phyloP scores from a whole-genome alignment of 2,113 vertebrate genomes.

The Nesogale talazaci region DNA sequence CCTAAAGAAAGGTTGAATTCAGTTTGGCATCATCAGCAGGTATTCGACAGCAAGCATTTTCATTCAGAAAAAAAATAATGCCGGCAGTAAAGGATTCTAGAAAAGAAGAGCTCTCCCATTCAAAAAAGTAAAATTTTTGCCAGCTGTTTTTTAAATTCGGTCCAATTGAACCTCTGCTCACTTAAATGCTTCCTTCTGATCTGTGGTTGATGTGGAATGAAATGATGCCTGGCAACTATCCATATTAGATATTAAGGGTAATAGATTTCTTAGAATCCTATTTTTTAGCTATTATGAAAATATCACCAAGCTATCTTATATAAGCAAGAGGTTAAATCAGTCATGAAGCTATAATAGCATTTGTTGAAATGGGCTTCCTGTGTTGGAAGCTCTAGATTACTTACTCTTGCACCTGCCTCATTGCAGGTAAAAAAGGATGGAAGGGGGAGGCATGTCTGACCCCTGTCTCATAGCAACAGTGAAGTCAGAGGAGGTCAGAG shows the following conservation, averaged over 20 bases:
- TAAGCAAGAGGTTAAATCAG: constrained; percentile 75
- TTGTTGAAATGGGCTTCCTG: constrained; percentile 19
- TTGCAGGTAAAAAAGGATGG: constrained; percentile 5
- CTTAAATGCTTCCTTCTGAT: constrained; percentile 43
- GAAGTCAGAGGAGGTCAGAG: not conserved
- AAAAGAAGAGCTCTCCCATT: not conserved
- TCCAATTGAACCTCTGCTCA: constrained; percentile 51
- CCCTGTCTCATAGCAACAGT: constrained; percentile 40
- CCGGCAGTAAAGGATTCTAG: not conserved
- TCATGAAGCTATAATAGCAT: constrained; percentile 59
- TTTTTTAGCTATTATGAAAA: constrained; percentile 69
- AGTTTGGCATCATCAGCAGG: constrained; percentile 3
- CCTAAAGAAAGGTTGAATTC: constrained; percentile 42
- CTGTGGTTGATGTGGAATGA: constrained; percentile 30
- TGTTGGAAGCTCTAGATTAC: constrained; percentile 48
- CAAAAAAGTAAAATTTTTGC: not conserved
- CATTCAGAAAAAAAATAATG: constrained; percentile 36
- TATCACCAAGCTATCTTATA: constrained; percentile 48
- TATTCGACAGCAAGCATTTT: constrained; percentile 44
- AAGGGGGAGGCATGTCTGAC: constrained; percentile 52
- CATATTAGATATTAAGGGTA: constrained; percentile 31
- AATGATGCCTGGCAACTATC: constrained; percentile 62
- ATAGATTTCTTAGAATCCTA: constrained; percentile 68
- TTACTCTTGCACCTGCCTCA: constrained; percentile 67
- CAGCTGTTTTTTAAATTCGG: constrained; percentile 28